Conservation (phyloP, 2,888 invertebrate species). For the Ephialtes manifestator region DNA sequence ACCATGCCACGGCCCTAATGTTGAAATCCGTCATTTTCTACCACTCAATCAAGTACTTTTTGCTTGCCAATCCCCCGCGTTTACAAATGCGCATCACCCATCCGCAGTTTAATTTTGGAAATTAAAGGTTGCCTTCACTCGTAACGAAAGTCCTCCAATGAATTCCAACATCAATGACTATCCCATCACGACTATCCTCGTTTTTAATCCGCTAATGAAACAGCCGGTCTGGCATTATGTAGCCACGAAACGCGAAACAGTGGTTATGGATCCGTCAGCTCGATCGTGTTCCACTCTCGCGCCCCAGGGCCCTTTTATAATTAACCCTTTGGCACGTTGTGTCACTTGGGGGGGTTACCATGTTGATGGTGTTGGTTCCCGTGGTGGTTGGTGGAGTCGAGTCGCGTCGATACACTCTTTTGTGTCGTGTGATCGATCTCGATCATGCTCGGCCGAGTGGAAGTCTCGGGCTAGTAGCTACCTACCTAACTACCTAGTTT, state of each 20-base stretch:
- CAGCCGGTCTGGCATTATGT: background rate
- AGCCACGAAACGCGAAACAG: conserved; percentile 5
- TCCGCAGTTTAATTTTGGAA: background rate
- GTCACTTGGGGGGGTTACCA: conserved; percentile 7
- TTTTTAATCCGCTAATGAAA: conserved; percentile 21
- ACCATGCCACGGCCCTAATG: background rate
- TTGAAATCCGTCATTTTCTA: background rate
- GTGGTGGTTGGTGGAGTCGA: conserved; percentile 16
- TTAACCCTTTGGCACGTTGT: conserved; percentile 78
- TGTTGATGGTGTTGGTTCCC: conserved; percentile 18
- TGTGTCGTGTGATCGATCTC: conserved; percentile 81
- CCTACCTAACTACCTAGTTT: conserved; percentile 27
- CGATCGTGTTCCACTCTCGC: conserved; percentile 21
- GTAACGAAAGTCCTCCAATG: conserved; percentile 2
- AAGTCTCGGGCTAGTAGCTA: conserved; percentile 74
- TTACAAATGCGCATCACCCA: background rate
- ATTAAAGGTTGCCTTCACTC: background rate
- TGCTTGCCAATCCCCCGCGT: background rate
- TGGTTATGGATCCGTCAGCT: conserved; percentile 1
- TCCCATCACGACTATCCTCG: too few relatives aligned
- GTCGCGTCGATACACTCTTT: conserved; percentile 72
- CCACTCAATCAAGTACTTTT: background rate
- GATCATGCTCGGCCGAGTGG: conserved; percentile 82
- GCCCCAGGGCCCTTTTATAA: conserved; percentile 77
- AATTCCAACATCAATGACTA: background rate